Conservation (phyloP, 2,797 vertebrate genomes). For the Alfaro cultratus region DNA sequence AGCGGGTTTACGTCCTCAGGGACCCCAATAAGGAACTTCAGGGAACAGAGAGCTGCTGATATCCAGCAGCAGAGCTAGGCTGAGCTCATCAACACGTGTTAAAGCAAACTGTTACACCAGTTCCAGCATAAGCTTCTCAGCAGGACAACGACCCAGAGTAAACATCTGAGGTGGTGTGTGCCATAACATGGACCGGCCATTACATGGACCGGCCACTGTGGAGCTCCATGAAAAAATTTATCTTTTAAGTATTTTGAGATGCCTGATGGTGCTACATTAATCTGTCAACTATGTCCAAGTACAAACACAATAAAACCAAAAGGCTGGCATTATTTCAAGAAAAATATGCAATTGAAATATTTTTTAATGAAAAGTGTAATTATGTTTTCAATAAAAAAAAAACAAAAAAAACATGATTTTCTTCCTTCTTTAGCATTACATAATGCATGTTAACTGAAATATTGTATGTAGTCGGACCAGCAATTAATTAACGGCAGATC, state of each 20-base stretch:
- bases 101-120: conserved; percentile 3
- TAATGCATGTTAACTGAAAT: background rate
- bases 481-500: background rate
- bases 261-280: background rate
- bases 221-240: background rate
- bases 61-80: background rate
- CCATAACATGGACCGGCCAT: background rate
- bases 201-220: background rate
- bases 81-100: conserved; percentile 5
- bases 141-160: background rate
- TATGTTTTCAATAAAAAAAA: background rate
- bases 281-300: too few species aligned
- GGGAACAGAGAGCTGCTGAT: conserved; percentile 3
- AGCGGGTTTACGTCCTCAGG: background rate
- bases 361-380: background rate
- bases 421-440: background rate
- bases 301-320: background rate
- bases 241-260: background rate
- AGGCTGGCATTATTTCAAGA: background rate
- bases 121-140: background rate
- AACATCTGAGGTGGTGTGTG: background rate
- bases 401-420: background rate
- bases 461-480: background rate
- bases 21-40: background rate
- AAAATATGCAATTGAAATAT: background rate